Evolutionary conservation across 1,140 invertebrate species (phyloP), one percentile per base, ranked within the genome.

Genomic region (Aphidius gifuensis): DNA sequence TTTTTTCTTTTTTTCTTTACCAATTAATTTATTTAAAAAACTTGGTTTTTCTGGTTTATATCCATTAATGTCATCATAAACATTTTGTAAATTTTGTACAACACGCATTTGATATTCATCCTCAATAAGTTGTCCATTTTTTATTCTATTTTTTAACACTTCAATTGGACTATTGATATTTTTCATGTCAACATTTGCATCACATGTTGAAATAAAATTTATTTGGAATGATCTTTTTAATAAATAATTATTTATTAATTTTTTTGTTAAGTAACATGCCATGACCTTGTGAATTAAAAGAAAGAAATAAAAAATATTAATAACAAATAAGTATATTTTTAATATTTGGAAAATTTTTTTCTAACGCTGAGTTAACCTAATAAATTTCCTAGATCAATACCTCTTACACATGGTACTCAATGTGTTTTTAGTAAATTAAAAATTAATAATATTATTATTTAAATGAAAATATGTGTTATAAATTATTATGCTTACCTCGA

Each of bases 51-150:
- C 73, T 32, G 86, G 86, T 62, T 76, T 70, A 69, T 92, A 94
- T 38, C 74, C 69, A 62, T 83, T 73, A 3, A 93, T 79, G 58
- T 88, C 82, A 39, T 87, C 71, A 74, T 89, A 90, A 7, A 95
- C 83, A 43, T 80, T 75, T 69, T 95, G 86, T 16, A 96, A 80
- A 49, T 82, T 80, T 71, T 87, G 71, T 42, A 87, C 83, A 49
- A 94, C 84, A 74, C 83, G 80, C 47, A 84, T 75, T 76, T 96
- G 93, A 73, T 89, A 85, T 5, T 84, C 70, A 80, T 96, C 93
- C 50, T 82, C 73, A 54, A 83, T 71, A 43, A 92, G 69, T 73
- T 89, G 82, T 1, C 87, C 86, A 42, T 76, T 79, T 40, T 76
- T 68, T 16, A 93, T 83, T 77, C 86, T 88, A 57, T 83, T 70